Evolutionary conservation across 30 jellyfish, hydroid and myxozoan species (phyloP).

Genomic region (Hydra vulgaris): DNA sequence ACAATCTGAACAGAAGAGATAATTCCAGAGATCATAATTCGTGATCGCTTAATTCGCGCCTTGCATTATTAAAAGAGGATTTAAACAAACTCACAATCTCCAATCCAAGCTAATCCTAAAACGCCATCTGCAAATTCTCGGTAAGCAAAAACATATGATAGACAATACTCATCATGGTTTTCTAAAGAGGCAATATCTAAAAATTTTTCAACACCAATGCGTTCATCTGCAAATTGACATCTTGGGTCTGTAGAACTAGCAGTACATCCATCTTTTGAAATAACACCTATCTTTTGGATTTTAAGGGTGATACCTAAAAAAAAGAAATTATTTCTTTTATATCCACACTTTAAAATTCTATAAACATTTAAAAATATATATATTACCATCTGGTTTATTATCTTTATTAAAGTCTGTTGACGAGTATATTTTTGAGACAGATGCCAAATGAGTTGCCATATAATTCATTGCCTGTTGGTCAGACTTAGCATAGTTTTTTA

Average conservation of each 20-base stretch:
- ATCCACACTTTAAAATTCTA: not conserved
- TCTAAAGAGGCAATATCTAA: conserved; percentile 70
- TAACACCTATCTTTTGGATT: conserved; percentile 60
- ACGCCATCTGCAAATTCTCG: conserved; percentile 97
- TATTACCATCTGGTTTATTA: not conserved
- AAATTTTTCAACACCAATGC: conserved; percentile 90
- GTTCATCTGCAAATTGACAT: conserved; percentile 35
- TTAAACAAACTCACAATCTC: conserved; percentile 53
- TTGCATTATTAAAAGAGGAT: no score
- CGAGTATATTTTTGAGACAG: conserved; percentile 53
- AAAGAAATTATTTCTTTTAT: not conserved
- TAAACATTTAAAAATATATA: not conserved
- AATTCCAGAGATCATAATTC: no score
- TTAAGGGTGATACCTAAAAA: conserved; percentile 42
- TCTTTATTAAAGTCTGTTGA: conserved; percentile 32
- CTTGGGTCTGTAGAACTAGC: not conserved
- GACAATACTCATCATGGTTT: conserved; percentile 63
- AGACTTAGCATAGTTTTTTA: conserved; percentile 38
- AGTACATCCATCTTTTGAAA: conserved; percentile 28
- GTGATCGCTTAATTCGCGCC: no score
- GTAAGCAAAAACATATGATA: conserved; percentile 78
- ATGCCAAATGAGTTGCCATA: conserved; percentile 73
- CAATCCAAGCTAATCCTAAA: conserved; percentile 97
- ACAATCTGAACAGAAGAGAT: no score
- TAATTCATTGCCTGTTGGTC: conserved; percentile 55